These are phyloP conservation scores for Amphiura filiformis DNA, from an alignment of 35 echinoderm and acorn worm genomes.

Conservation along the genomic window DNA sequence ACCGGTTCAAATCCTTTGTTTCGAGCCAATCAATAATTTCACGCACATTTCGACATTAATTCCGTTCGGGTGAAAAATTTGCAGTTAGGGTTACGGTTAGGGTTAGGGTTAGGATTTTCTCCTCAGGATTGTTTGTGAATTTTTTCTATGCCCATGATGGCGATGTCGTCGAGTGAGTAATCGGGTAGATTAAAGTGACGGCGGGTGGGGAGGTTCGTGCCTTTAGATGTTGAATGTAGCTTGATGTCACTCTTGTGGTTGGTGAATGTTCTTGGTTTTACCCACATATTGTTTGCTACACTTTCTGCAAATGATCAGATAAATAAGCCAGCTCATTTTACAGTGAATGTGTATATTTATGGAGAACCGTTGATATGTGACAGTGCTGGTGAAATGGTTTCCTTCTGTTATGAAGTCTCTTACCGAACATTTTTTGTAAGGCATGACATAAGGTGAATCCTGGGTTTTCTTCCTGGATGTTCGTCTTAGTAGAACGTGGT, in stretches of 20 bases:
- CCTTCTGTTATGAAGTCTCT: neutral
- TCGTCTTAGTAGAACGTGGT: neutral
- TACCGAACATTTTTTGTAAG: neutral
- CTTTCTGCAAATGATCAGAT: constrained; percentile 11
- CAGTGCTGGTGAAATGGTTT: neutral
- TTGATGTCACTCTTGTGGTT: neutral
- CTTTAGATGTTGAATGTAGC: neutral
- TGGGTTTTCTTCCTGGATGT: neutral
- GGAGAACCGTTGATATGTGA: too few species aligned
- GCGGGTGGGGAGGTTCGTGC: neutral
- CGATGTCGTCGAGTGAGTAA: too few species aligned
- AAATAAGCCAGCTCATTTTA: neutral
- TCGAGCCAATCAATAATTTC: too few species aligned
- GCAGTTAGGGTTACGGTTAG: too few species aligned
- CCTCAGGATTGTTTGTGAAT: too few species aligned
- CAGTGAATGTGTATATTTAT: neutral
- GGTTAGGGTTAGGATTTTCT: too few species aligned
- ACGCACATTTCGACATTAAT: too few species aligned
- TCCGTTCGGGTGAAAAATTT: too few species aligned
- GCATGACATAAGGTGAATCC: neutral
- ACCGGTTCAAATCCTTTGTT: too few species aligned
- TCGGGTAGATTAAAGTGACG: neutral
- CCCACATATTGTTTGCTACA: too few species aligned
- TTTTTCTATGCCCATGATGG: too few species aligned
- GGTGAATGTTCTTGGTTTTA: neutral